These are phyloP conservation scores for Priocnemis perturbator DNA, from an alignment of 2,888 invertebrate species.

Conservation along the genomic window DNA sequence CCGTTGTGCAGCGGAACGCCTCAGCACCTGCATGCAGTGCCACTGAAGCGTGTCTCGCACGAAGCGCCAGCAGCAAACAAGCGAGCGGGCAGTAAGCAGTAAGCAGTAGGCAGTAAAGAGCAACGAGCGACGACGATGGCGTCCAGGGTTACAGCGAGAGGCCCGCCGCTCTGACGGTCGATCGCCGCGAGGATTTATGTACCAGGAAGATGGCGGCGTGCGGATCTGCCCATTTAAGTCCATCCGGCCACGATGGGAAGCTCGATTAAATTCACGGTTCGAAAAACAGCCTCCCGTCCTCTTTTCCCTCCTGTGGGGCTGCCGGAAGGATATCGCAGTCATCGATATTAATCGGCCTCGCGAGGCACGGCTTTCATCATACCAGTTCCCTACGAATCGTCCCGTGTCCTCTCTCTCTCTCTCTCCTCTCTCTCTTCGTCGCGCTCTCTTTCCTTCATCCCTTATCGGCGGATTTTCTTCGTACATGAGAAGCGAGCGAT, in stretches of 20 bases:
- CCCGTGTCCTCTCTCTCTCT: too few relatives aligned
- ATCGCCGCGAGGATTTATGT: slow-evolving; percentile 50
- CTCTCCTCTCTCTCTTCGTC: too few relatives aligned
- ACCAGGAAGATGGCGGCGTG: slow-evolving; percentile 47
- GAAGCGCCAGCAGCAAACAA: slow-evolving; percentile 15
- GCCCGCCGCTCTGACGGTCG: slow-evolving; percentile 39
- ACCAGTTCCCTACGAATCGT: too few relatives aligned
- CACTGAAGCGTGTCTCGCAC: slow-evolving; percentile 48
- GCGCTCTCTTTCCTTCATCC: too few relatives aligned
- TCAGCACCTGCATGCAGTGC: slow-evolving; percentile 33
- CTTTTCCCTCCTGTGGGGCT: slow-evolving; percentile 1
- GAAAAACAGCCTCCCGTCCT: slow-evolving; percentile 25
- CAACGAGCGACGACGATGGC: slow-evolving; percentile 1
- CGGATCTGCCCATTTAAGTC: slow-evolving; percentile 49
- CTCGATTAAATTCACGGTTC: slow-evolving; percentile 50
- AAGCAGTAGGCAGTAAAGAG: too few relatives aligned
- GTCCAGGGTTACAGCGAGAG: slow-evolving; percentile 40
- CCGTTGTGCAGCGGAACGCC: background rate
- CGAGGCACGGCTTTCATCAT: too few relatives aligned
- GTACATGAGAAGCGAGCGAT: too few relatives aligned
- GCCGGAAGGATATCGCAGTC: slow-evolving; percentile 3
- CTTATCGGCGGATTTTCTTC: too few relatives aligned
- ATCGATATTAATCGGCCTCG: background rate
- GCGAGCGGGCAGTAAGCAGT: too few relatives aligned
- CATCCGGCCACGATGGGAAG: slow-evolving; percentile 42